These are phyloP conservation scores for Apostichopus leukothele DNA, from an alignment of 53 echinoderm and acorn worm species.

Conservation along the genomic window DNA sequence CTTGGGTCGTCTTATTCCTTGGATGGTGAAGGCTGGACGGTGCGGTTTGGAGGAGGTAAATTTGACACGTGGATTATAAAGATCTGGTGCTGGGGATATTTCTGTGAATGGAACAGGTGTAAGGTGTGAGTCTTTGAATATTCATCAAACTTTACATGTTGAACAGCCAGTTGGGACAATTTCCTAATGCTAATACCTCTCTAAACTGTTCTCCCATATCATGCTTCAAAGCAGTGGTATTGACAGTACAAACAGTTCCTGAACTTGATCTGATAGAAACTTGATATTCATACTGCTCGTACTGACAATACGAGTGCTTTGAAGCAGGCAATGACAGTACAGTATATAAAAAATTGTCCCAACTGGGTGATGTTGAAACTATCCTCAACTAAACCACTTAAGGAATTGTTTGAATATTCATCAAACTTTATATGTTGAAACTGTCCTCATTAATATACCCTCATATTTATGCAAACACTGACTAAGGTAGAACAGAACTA, in stretches of 20 bases:
- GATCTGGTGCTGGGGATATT: conserved; percentile 71
- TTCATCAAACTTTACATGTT: not conserved
- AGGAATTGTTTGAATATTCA: not conserved
- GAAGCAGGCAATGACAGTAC: no score
- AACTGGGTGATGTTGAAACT: not conserved
- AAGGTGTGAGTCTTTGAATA: not conserved
- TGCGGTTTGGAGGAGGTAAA: conserved; percentile 60
- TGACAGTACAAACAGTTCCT: no score
- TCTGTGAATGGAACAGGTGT: conserved; percentile 54
- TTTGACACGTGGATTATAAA: conserved; percentile 65
- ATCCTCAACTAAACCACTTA: no score
- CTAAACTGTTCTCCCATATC: no score
- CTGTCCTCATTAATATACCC: not conserved
- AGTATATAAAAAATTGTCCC: no score
- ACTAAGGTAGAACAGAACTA: no score
- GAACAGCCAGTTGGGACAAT: no score
- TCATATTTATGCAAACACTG: no score
- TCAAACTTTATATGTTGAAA: not conserved
- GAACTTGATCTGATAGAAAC: not conserved
- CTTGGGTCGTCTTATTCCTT: conserved; percentile 73
- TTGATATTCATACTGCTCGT: not conserved
- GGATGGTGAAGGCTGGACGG: conserved; percentile 87
- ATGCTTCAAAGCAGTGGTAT: no score
- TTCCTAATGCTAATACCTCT: no score
- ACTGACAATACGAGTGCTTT: no score